Evolutionary conservation across 2,888 invertebrate species (phyloP), one percentile per base, ranked within the genome.

Genomic region (Desoria tigrina): DNA sequence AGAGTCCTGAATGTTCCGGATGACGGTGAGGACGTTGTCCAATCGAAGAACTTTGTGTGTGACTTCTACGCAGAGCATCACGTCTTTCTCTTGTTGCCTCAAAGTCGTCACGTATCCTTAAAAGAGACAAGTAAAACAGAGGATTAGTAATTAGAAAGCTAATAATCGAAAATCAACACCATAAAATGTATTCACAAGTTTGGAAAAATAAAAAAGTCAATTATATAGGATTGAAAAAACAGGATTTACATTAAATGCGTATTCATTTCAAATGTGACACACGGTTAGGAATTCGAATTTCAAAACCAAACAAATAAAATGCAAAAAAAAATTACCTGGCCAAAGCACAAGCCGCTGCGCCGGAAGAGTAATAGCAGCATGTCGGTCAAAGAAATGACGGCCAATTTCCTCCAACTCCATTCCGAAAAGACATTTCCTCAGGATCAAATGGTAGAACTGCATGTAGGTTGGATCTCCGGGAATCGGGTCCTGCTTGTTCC

Each of bases 371-470:
- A 58, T 58, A 14, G 28, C 59, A 24, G 66, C 57, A 27, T 63
- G 23, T 0, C 68, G 58, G 24, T 77, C 71, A 28, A 74, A 77
- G 60, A 68, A 75, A 32, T 76, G 65, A 1, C 77, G 67, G 9
- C 74, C 74, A 7, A 74, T 24, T 51, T 75, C 68, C 32, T 73
- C 73, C 65, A 74, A 57, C 0, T 61, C 69, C 53, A 77, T 63
- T 2, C 71, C 37, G 1, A 82, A 82, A 67, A 89, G 82, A 73
- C 87, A 87, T 77, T 86, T 88, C 2, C 90, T 82, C 73, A 92
- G 84, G 0, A 92, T 85, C 3, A 92, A 85, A 76, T 92, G 92
- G 66, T 90, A 88, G 0, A 92, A 83, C 76, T 90, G 90, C 0
- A 90, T 28, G 49, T 64, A 75, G 57, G 66, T 65, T 2, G 65